These are phyloP conservation scores for Drosophila multiciliata DNA, from an alignment of 2,888 invertebrate genomes.

Conservation along the genomic window DNA sequence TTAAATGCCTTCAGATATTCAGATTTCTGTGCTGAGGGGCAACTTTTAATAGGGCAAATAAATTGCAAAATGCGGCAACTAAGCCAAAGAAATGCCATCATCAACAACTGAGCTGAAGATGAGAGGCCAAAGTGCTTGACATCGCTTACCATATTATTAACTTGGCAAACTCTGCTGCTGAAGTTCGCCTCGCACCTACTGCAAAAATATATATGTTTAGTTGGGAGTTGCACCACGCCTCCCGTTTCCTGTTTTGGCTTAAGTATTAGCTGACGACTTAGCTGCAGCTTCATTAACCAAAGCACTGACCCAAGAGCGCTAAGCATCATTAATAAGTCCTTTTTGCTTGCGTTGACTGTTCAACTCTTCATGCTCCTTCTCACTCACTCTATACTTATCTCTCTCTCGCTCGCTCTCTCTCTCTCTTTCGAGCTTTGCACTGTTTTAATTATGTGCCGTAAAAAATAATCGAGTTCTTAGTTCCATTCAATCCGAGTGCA, in stretches of 20 bases:
- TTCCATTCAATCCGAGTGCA: constrained; percentile 62
- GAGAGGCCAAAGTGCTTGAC: constrained; percentile 48
- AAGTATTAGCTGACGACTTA: constrained; percentile 41
- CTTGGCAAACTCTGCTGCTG: constrained; percentile 70
- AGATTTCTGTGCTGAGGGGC: constrained; percentile 23
- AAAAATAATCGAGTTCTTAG: constrained; percentile 77
- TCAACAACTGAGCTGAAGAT: constrained; percentile 34
- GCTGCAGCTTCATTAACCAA: constrained; percentile 62
- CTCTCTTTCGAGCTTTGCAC: constrained; percentile 14
- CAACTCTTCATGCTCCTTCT: constrained; percentile 24
- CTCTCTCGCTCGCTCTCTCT: background rate
- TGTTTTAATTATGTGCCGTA: constrained; percentile 69
- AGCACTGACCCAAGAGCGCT: constrained; percentile 28
- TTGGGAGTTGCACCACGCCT: background rate
- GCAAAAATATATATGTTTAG: background rate
- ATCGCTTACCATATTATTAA: constrained; percentile 73
- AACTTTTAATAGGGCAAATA: constrained; percentile 67
- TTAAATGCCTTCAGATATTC: constrained; percentile 8
- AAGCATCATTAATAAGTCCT: constrained; percentile 73
- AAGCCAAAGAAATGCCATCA: constrained; percentile 39
- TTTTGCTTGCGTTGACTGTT: constrained; percentile 62
- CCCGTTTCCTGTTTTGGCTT: background rate
- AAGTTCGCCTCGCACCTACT: constrained; percentile 43
- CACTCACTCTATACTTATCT: background rate
- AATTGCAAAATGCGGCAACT: constrained; percentile 46